Evolutionary conservation across 2,113 vertebrate species (phyloP).

Genomic region (Macroglossus sobrinus): DNA sequence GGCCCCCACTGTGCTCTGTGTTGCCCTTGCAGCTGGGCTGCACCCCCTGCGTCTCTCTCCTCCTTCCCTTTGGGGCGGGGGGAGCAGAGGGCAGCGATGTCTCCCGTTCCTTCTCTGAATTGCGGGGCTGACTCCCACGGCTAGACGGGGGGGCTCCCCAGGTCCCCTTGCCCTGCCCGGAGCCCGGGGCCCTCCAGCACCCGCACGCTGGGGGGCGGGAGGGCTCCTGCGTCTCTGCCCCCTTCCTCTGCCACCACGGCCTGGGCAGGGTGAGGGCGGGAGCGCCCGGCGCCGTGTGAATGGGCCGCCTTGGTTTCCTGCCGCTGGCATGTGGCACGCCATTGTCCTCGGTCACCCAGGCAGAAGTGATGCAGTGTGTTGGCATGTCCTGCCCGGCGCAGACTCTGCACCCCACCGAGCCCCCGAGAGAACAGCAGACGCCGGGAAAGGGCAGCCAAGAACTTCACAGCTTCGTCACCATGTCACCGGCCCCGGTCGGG

Average conservation of each 20-base stretch:
- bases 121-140: neutral
- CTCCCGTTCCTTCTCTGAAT: neutral
- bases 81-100: neutral
- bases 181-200: neutral
- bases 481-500: constrained; percentile 18
- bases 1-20: too few species aligned
- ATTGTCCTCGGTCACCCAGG: constrained; percentile 95
- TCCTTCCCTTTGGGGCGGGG: neutral
- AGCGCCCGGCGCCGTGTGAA: constrained; percentile 92
- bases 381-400: constrained; percentile 96
- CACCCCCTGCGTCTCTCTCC: neutral
- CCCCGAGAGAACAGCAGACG: constrained; percentile 87
- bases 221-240: constrained; percentile 73
- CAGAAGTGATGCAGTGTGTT: constrained; percentile 98
- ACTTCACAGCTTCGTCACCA: constrained; percentile 79
- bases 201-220: constrained; percentile 59
- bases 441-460: constrained; percentile 90
- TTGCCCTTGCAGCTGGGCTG: constrained; percentile 78
- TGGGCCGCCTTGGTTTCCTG: constrained; percentile 96
- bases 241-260: constrained; percentile 87
- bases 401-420: constrained; percentile 92
- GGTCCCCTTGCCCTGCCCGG: neutral
- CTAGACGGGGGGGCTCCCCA: neutral
- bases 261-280: constrained; percentile 84
- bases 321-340: constrained; percentile 90